These are phyloP conservation scores for Propithecus perrieri DNA, from an alignment of 2,797 vertebrate genomes.

Conservation along the genomic window DNA sequence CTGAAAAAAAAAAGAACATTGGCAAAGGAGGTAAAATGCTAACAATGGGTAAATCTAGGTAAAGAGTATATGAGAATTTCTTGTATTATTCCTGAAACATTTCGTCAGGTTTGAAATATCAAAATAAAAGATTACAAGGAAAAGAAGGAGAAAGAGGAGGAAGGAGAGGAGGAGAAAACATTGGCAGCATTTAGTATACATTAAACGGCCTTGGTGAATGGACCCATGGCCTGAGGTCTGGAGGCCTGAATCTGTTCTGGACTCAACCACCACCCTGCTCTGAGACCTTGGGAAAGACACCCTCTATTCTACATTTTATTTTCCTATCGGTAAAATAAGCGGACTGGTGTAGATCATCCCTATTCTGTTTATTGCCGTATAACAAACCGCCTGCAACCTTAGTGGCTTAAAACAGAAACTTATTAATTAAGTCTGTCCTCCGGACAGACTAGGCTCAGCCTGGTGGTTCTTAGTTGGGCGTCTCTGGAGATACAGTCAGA, in stretches of 20 bases:
- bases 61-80: background rate
- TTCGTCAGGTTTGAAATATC: background rate
- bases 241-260: background rate
- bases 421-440: background rate
- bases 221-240: background rate
- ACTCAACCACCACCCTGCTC: background rate
- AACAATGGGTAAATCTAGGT: background rate
- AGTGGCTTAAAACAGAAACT: background rate
- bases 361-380: background rate
- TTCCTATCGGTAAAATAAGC: background rate
- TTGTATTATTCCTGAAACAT: background rate
- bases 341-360: background rate
- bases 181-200: background rate
- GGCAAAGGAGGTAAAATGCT: background rate
- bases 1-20: constrained; percentile 16
- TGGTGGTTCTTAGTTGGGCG: background rate
- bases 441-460: background rate
- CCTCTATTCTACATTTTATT: background rate
- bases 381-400: background rate
- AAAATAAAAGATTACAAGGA: background rate
- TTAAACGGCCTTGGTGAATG: background rate
- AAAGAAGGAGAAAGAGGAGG: background rate
- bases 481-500: background rate
- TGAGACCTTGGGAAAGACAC: background rate
- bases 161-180: background rate